These are phyloP conservation scores for Drosophila mercatorum DNA, from an alignment of 2,888 invertebrate species.

Conservation along the genomic window DNA sequence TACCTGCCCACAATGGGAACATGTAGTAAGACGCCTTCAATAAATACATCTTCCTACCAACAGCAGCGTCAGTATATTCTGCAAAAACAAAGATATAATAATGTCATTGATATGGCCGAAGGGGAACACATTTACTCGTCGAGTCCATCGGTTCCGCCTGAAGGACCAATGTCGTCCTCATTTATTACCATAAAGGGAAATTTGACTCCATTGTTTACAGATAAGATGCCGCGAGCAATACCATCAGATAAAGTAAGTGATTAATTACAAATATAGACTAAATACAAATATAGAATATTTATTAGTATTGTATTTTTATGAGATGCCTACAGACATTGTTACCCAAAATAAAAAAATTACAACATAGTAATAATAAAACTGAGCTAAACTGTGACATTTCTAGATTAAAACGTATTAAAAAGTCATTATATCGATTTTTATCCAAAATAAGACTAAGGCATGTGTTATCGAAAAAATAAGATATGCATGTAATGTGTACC, in stretches of 20 bases:
- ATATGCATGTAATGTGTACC: no score
- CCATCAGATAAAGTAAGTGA: conserved; percentile 92
- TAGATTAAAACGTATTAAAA: no score
- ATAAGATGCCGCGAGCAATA: conserved; percentile 90
- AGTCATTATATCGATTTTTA: no score
- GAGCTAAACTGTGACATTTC: no score
- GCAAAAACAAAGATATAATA: conserved; percentile 35
- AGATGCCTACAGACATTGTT: no score
- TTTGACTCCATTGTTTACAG: conserved; percentile 72
- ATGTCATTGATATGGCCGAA: conserved; percentile 26
- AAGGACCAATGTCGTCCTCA: conserved; percentile 24
- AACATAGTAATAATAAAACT: no score
- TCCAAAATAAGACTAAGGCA: no score
- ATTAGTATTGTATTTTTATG: background rate
- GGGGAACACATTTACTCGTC: conserved; percentile 43
- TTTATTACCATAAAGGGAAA: conserved; percentile 41
- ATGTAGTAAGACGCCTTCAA: conserved; percentile 39
- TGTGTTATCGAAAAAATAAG: no score
- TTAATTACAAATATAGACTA: background rate
- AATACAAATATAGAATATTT: background rate
- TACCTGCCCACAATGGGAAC: conserved; percentile 34
- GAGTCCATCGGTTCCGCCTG: conserved; percentile 34
- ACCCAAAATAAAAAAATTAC: no score
- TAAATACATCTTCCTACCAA: conserved; percentile 60
- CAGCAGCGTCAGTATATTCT: conserved; percentile 41